phyloP scores from a whole-genome alignment of 2,888 invertebrate genomes.

The Agrotis puta region DNA sequence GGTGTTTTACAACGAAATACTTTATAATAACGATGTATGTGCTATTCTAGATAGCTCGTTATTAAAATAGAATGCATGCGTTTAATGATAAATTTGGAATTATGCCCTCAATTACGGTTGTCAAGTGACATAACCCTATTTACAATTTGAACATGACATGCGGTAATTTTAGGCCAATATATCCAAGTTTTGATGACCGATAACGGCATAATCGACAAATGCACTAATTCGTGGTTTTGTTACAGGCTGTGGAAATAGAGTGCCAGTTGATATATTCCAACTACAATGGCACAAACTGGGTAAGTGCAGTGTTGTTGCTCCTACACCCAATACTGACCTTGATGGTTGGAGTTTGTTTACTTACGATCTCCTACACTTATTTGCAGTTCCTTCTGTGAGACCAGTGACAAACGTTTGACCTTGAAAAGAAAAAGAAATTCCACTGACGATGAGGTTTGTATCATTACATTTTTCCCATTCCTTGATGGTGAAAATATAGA shows the following conservation, averaged over 20 bases:
- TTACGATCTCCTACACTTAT: slow-evolving; percentile 71
- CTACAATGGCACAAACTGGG: slow-evolving; percentile 88
- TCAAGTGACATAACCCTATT: slow-evolving; percentile 91
- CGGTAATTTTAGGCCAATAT: slow-evolving; percentile 85
- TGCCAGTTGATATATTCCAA: slow-evolving; percentile 75
- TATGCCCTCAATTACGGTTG: slow-evolving; percentile 83
- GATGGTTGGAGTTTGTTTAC: slow-evolving; percentile 79
- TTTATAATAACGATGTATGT: slow-evolving; percentile 58
- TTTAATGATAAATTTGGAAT: slow-evolving; percentile 74
- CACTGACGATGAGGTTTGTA: slow-evolving; percentile 87
- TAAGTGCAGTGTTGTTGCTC: slow-evolving; percentile 78
- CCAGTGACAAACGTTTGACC: slow-evolving; percentile 81
- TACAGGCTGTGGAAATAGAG: slow-evolving; percentile 78
- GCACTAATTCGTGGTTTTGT: slow-evolving; percentile 73
- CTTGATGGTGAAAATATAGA: slow-evolving; percentile 25
- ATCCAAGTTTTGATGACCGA: slow-evolving; percentile 70
- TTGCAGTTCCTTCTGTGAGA: slow-evolving; percentile 84
- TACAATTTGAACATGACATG: slow-evolving; percentile 88
- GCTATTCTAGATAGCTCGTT: slow-evolving; percentile 63
- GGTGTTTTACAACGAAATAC: slow-evolving; percentile 70
- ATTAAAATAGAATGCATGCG: slow-evolving; percentile 66
- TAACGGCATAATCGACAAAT: slow-evolving; percentile 61
- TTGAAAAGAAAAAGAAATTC: slow-evolving; percentile 87
- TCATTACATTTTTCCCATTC: slow-evolving; percentile 42
- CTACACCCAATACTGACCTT: slow-evolving; percentile 78